Base-by-base conservation (phyloP, 1,140 invertebrate species). In the Drosophila littoralis region DNA sequence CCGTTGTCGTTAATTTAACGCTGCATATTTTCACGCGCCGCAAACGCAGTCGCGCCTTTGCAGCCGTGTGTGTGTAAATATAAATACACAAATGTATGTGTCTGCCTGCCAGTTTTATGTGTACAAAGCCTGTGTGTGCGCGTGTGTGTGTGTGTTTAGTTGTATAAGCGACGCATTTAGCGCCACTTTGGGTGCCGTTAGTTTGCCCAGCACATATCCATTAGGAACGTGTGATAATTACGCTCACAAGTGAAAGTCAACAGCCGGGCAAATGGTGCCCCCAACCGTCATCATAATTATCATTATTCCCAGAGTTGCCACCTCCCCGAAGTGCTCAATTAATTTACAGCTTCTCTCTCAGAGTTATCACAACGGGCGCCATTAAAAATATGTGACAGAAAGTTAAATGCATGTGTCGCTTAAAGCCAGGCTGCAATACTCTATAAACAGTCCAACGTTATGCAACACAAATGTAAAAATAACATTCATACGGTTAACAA, bases 1-100 rank as follows among this genome's bases (percentile, higher is more conserved):
- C 3, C 22, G 50, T 8, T 9, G 36, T 38, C 42, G 43, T 46
- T 38, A 32, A 59, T 64, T 75, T 57, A 28, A 10, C 55, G 22
- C 28, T 61, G 67, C 76, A 74, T 73, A 77, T 40, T 75, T 74
- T 74, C 64, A 64, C 70, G 71, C 75, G 58, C 46, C 33, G 35
- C 60, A 46, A 71, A 58, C 12, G 35, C 57, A 48, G 12, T 51
- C 40, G 17, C 46, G 55, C 51, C 43, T 42, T 33, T 38, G 15
- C 55, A 35, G 64, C 33, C 22, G 28, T 13, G 32, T 22, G 32
- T 15, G 55, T 43, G 50, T 67, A 28, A 36, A 58, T 46, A n/a
- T n/a, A n/a, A n/a, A n/a, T n/a, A n/a, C n/a, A n/a, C n/a, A n/a
- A n/a, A n/a, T n/a, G n/a, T n/a, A 17, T 38, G 12, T 46, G 45